Evolutionary conservation across 35 echinoderm and acorn worm genomes (phyloP), one percentile per base, ranked within the genome.

Genomic region (Apostichopus californicus): DNA sequence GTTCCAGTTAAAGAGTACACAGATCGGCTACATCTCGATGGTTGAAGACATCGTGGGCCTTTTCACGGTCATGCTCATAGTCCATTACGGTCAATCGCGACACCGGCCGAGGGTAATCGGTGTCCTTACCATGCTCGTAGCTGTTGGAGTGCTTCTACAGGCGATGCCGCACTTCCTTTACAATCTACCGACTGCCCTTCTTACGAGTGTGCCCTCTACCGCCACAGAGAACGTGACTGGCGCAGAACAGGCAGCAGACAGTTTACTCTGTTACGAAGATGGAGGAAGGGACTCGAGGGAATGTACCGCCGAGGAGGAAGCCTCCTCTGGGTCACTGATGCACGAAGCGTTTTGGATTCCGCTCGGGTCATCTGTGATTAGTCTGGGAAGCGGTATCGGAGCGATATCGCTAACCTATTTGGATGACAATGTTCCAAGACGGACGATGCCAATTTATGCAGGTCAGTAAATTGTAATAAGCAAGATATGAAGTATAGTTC

Each of bases 151-250:
- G 7, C 53, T 95, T 2, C 26, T 95, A 5, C 78, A 63, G 52
- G 55, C 96, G 13, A 64, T 98, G 57, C 96, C 96, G 17, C 96
- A 98, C 52, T 98, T 98, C 54, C 83, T 95, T 22, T 97, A 92
- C 82, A 18, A 90, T 17, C 87, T 93, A 17, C 95, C 95, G 6
- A 26, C 58, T 11, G 46, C 93, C 65, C 86, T 95, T 17, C 71
- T 81, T 54, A 34, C 56, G 58, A 90, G 81, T n/a, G 22, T 78
- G 61, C 54, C 78, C 17, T 55, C 77, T 14, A 46, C 3, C 3
- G 24, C 9, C 3, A 1, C 55, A 46, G 20, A 23, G 15, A 93
- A 95, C 88, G 78, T 18, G 24, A 93, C 94, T 0, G 58, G 64
- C 26, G 26, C 26, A 28, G 1, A 28, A 28, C 26, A 59, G 55